These are phyloP conservation scores for Hirtodrosophila duncani DNA, from an alignment of 2,888 invertebrate genomes.

Conservation along the genomic window DNA sequence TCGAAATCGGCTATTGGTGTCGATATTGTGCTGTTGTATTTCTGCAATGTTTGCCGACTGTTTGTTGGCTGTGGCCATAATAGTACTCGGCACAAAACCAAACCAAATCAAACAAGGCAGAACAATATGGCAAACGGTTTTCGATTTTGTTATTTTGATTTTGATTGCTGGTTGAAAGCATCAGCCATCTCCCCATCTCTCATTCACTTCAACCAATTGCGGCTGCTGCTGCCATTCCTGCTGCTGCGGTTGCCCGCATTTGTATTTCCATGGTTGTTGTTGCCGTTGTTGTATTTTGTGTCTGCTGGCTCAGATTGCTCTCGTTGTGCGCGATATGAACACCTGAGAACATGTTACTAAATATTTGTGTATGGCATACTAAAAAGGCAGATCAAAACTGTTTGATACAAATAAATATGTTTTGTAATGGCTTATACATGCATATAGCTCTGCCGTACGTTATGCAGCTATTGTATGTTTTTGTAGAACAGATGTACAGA, in stretches of 20 bases:
- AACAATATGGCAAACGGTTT: constrained; percentile 49
- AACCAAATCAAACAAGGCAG: constrained; percentile 36
- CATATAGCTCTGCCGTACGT: no score
- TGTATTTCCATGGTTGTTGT: constrained; percentile 16
- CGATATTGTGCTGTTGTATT: no score
- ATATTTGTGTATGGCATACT: constrained; percentile 47
- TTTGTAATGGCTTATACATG: no score
- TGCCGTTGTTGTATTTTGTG: background rate
- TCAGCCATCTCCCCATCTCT: no score
- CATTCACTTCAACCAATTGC: no score
- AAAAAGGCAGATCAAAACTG: no score
- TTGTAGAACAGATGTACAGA: no score
- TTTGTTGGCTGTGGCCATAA: constrained; percentile 19
- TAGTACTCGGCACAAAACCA: constrained; percentile 10
- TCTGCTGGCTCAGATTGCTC: constrained; percentile 7
- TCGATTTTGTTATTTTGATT: constrained; percentile 62
- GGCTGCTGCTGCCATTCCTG: no score
- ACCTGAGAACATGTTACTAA: constrained; percentile 52
- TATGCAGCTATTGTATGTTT: no score
- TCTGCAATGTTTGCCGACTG: constrained; percentile 6
- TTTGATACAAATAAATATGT: no score
- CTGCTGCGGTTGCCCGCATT: constrained; percentile 33
- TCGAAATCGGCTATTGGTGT: no score
- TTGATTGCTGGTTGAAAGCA: no score
- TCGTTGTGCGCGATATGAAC: constrained; percentile 30